Percentiles rank a stretch among this genome's conserved stretches.
These are phyloP conservation scores for Panthera uncia DNA, from an alignment of 2,113 vertebrate species.

Conservation along the genomic window DNA sequence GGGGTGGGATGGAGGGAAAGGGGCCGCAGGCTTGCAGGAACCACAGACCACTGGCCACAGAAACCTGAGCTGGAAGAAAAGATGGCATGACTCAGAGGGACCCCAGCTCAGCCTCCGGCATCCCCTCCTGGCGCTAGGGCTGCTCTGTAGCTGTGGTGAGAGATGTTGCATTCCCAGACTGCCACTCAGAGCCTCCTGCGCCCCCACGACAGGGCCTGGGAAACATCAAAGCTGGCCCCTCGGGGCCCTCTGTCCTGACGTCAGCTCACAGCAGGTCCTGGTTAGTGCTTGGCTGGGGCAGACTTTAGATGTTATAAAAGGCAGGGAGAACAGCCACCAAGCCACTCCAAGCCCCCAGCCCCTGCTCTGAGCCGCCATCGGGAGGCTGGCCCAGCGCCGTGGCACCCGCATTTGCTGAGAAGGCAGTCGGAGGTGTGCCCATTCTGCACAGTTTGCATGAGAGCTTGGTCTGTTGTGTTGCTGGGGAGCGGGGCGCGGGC, in stretches of 20 bases:
- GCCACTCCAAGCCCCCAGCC: neutral
- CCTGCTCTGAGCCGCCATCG: neutral
- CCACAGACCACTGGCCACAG: constrained; percentile 48
- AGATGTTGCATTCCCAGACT: constrained; percentile 73
- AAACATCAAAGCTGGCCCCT: constrained; percentile 74
- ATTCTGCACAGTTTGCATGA: neutral
- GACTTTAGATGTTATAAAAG: constrained; percentile 64
- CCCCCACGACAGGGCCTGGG: constrained; percentile 55
- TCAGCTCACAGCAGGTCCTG: constrained; percentile 78
- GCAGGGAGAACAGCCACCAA: constrained; percentile 11
- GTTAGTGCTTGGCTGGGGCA: constrained; percentile 72
- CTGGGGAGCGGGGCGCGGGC: rapidly evolving
- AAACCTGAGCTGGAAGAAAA: constrained; percentile 29
- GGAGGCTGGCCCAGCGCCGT: neutral
- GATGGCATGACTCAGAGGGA: constrained; percentile 14
- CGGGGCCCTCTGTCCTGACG: constrained; percentile 70
- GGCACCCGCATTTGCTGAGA: neutral
- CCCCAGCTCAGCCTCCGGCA: neutral
- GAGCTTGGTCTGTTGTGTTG: neutral
- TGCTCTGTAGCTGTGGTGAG: constrained; percentile 35
- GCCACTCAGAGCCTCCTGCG: constrained; percentile 61
- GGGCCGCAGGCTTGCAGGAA: neutral
- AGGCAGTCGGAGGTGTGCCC: neutral
- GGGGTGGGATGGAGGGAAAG: neutral
- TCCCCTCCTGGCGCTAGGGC: neutral